These are phyloP conservation scores for Chloroceryle inda DNA, from an alignment of 2,797 vertebrate species.

Conservation along the genomic window DNA sequence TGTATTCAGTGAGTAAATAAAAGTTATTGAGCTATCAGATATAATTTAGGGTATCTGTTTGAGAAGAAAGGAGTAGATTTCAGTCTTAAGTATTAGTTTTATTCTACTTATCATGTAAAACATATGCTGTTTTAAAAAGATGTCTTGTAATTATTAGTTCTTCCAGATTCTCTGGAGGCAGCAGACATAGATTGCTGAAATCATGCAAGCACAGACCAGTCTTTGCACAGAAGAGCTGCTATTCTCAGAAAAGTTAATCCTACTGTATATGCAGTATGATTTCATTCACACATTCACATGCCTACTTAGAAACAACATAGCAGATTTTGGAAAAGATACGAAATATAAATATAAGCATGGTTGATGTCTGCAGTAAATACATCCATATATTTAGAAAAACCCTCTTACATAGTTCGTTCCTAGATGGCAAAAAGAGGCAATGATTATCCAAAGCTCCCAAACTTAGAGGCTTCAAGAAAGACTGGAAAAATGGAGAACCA, in stretches of 20 bases:
- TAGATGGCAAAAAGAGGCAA: constrained; percentile 35
- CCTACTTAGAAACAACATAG: not conserved
- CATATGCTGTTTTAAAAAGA: not conserved
- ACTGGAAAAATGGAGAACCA: not conserved
- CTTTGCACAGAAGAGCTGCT: constrained; percentile 14
- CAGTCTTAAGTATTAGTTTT: not conserved
- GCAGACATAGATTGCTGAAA: not conserved
- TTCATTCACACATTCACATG: constrained; percentile 35
- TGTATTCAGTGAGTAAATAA: not conserved
- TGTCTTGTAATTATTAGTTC: not conserved
- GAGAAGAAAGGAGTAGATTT: not conserved
- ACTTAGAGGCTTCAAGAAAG: not conserved
- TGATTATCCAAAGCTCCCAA: constrained; percentile 28
- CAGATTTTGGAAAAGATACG: constrained; percentile 54
- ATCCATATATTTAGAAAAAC: constrained; percentile 37
- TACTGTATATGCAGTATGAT: constrained; percentile 18
- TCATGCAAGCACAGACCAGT: not conserved
- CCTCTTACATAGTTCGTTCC: not conserved
- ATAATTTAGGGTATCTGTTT: not conserved
- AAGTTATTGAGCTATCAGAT: not conserved
- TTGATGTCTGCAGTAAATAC: constrained; percentile 36
- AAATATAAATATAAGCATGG: constrained; percentile 24
- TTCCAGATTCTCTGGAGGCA: not conserved
- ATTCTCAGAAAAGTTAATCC: constrained; percentile 35
- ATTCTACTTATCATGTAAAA: not conserved